These are phyloP conservation scores for Drosophila orena DNA, from an alignment of 1,140 invertebrate species.

Conservation along the genomic window DNA sequence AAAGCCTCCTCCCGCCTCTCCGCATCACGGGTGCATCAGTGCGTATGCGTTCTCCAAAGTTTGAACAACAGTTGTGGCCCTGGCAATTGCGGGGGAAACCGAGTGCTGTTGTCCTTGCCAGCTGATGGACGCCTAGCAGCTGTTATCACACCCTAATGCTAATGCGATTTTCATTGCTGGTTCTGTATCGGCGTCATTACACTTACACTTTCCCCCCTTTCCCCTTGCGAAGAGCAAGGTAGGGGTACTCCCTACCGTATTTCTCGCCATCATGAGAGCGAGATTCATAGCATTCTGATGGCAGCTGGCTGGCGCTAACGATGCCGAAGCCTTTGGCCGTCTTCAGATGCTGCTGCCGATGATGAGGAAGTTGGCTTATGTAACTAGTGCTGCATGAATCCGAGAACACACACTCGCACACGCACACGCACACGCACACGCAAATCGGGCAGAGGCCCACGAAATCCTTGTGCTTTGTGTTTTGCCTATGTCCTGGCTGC, in stretches of 20 bases:
- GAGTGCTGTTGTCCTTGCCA: conserved; percentile 29
- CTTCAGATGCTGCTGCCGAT: conserved; percentile 28
- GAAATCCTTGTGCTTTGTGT: conserved; percentile 12
- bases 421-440: background rate
- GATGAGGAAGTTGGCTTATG: conserved; percentile 76
- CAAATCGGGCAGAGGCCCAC: conserved; percentile 16
- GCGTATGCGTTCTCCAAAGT: conserved; percentile 51
- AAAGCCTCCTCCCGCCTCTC: background rate
- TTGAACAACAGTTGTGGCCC: conserved; percentile 55
- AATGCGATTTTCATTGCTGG: conserved; percentile 67
- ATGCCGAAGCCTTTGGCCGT: conserved; percentile 42
- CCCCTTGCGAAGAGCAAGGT: background rate
- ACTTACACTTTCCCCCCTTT: background rate
- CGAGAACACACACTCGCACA: conserved; percentile 55
- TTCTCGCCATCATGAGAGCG: background rate
- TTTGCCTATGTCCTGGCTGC: conserved; percentile 22
- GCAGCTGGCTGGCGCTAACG: conserved; percentile 47
- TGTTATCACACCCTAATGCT: conserved; percentile 60
- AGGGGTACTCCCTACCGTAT: too few species aligned
- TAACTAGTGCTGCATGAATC: conserved; percentile 83
- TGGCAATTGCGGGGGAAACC: conserved; percentile 41
- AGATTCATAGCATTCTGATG: conserved; percentile 38
- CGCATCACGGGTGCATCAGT: conserved; percentile 40
- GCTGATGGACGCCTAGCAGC: conserved; percentile 37
- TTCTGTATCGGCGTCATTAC: conserved; percentile 42